Conservation (phyloP, 2,113 vertebrate genomes). For the Onychostruthus taczanowskii region DNA sequence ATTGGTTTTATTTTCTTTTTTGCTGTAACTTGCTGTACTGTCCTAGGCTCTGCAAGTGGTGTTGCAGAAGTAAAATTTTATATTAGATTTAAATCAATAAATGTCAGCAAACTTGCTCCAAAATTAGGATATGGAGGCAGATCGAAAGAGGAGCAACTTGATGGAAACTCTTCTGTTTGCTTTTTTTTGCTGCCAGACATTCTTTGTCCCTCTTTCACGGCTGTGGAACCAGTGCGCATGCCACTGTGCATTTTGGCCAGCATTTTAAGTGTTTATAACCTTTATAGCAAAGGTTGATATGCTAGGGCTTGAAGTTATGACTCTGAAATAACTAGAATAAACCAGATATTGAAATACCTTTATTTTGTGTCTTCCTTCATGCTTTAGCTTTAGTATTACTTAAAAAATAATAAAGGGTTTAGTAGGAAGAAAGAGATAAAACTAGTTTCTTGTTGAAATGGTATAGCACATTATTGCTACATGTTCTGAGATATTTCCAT, state of each 20-base stretch:
- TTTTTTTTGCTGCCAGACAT: not conserved
- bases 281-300: not conserved
- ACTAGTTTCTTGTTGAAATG: not conserved
- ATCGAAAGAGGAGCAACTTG: not conserved
- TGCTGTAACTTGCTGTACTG: not conserved
- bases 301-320: not conserved
- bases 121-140: not conserved
- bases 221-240: not conserved
- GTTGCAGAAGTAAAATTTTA: not conserved
- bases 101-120: not conserved
- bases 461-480: not conserved
- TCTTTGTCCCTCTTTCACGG: not conserved
- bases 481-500: not conserved
- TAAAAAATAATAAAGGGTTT: not conserved
- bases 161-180: not conserved
- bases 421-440: not conserved
- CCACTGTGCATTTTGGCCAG: not conserved
- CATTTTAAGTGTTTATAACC: too few relatives aligned
- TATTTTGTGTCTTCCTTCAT: not conserved
- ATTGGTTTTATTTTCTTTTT: not conserved
- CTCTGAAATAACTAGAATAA: not conserved
- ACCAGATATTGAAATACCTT: not conserved
- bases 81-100: not conserved
- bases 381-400: not conserved
- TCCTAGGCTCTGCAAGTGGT: not conserved